phyloP scores from a whole-genome alignment of 1,140 invertebrate genomes.

The Diachasmimorpha longicaudata region DNA sequence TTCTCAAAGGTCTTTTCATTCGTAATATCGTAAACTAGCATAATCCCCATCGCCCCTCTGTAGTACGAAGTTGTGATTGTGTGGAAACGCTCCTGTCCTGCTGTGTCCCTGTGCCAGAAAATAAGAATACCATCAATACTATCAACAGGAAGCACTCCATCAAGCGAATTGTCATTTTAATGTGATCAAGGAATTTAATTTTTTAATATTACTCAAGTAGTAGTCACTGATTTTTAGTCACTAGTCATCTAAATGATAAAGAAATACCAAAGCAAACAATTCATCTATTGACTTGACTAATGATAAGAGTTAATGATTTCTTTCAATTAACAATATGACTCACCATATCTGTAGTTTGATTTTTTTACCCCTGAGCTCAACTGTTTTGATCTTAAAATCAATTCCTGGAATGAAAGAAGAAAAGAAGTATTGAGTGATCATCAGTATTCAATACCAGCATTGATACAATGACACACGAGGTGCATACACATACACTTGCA shows the following conservation, averaged over 20 bases:
- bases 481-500: neutral
- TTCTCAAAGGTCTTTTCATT: conserved; percentile 99
- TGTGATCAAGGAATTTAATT: no score
- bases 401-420: conserved; percentile 77
- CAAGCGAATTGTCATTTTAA: no score
- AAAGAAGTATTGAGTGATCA: neutral
- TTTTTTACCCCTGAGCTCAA: conserved; percentile 96
- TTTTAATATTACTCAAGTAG: no score
- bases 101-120: conserved; percentile 77
- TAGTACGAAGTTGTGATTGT: conserved; percentile 98
- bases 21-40: conserved; percentile 98
- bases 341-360: conserved; percentile 99
- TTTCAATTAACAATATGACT: conserved; percentile 45
- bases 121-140: conserved; percentile 13
- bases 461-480: neutral
- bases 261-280: neutral
- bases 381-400: conserved; percentile 99
- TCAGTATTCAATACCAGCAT: neutral
- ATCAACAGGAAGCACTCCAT: no score
- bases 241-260: neutral
- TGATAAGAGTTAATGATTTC: neutral
- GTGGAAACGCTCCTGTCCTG: conserved; percentile 94
- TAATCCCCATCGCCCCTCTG: conserved; percentile 97
- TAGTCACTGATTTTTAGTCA: no score
- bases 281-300: no score